Percentiles rank a stretch among this genome's conserved stretches.
Evolutionary conservation across 2,113 vertebrate genomes (phyloP).

Genomic region (Centropus unirufus): DNA sequence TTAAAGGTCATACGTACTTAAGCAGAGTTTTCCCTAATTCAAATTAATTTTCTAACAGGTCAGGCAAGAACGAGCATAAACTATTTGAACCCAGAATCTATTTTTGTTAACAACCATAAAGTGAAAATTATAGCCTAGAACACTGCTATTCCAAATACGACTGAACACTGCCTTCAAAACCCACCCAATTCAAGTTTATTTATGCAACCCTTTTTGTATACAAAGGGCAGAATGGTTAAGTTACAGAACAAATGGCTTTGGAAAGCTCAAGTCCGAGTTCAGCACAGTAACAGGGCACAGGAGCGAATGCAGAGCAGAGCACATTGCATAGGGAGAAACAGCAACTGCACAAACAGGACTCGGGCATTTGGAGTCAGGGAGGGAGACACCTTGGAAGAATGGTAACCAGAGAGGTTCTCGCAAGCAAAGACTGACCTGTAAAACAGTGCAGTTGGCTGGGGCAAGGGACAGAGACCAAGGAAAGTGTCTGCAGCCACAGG

Average conservation of each 20-base stretch:
- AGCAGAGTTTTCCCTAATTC: not conserved
- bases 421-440: not conserved
- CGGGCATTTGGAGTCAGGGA: not conserved
- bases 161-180: not conserved
- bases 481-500: not conserved
- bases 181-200: not conserved
- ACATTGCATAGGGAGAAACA: accelerated
- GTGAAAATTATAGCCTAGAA: not conserved
- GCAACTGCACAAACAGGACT: not conserved
- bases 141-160: not conserved
- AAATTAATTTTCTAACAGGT: not conserved
- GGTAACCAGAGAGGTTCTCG: not conserved
- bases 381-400: not conserved
- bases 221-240: not conserved
- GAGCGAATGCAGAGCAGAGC: accelerated
- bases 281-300: not conserved
- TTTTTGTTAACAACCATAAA: not conserved
- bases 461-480: not conserved
- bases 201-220: not conserved
- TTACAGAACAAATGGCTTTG: not conserved
- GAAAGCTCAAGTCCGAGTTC: not conserved
- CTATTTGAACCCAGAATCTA: not conserved
- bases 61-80: not conserved
- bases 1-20: not conserved
- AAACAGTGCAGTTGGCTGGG: not conserved